Percentiles rank a stretch among this genome's conserved stretches.
Evolutionary conservation across 2,888 invertebrate species (phyloP).

Genomic region (Euphydryas editha): DNA sequence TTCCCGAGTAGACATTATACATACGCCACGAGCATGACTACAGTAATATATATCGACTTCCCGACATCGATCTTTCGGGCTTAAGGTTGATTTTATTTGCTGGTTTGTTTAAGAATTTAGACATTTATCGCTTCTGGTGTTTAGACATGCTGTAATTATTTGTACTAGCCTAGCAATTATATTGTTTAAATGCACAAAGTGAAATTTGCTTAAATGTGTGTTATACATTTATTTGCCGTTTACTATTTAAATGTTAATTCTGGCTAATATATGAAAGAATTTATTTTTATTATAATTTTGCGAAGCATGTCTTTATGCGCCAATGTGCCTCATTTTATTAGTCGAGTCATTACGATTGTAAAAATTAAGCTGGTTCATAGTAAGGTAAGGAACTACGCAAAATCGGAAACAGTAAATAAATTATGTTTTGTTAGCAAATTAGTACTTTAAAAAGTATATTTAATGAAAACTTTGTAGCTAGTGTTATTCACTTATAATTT

Average conservation of each 20-base stretch:
- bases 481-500: not conserved
- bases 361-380: not conserved
- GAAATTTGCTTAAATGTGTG: not conserved
- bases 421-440: constrained; percentile 5
- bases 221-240: not conserved
- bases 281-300: constrained; percentile 20
- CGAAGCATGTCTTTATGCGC: constrained; percentile 28
- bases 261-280: not conserved
- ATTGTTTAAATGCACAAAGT: constrained; percentile 5
- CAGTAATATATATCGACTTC: constrained; percentile 50
- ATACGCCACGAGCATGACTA: constrained; percentile 44
- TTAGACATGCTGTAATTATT: constrained; percentile 33
- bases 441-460: constrained; percentile 6
- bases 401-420: not conserved
- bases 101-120: constrained; percentile 53
- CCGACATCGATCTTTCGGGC: constrained; percentile 69
- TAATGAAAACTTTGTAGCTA: constrained; percentile 6
- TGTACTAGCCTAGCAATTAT: constrained; percentile 21
- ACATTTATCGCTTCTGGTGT: constrained; percentile 41
- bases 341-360: not conserved
- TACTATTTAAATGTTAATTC: constrained; percentile 12
- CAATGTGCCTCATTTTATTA: constrained; percentile 18
- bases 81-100: constrained; percentile 70
- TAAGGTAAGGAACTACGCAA: constrained; percentile 18
- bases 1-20: constrained; percentile 54